Percentiles rank a stretch among this genome's conserved stretches.
Conservation (phyloP, 2,113 vertebrate genomes). For the Megaceryle torquata region DNA sequence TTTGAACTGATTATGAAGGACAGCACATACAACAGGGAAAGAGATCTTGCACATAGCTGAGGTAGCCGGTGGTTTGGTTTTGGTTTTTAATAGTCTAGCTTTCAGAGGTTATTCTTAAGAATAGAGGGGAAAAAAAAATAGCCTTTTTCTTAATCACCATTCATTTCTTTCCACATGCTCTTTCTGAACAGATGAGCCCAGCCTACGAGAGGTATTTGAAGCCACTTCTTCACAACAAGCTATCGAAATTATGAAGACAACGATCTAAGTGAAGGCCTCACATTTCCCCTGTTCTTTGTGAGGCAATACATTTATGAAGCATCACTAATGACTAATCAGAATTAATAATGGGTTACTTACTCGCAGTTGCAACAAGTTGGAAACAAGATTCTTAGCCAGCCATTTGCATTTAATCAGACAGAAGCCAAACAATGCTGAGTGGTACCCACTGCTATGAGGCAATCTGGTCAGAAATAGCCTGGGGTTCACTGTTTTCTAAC, state of each 20-base stretch:
- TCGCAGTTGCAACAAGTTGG: neutral
- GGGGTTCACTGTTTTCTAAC: neutral
- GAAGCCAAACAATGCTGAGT: neutral
- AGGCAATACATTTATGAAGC: neutral
- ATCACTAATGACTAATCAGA: slow-evolving; percentile 41
- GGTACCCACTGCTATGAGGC: neutral
- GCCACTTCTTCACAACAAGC: slow-evolving; percentile 70
- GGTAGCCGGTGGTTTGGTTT: neutral
- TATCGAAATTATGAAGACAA: slow-evolving; percentile 67
- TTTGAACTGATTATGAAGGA: neutral
- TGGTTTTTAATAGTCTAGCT: neutral
- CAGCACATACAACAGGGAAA: neutral
- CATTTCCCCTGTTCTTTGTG: neutral
- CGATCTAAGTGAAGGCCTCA: neutral
- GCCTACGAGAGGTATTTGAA: slow-evolving; percentile 77
- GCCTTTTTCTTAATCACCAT: neutral
- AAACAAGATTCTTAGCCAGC: neutral
- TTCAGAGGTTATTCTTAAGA: neutral
- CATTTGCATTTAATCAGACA: slow-evolving; percentile 6
- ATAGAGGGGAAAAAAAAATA: neutral
- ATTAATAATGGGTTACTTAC: slow-evolving; percentile 38
- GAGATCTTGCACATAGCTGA: neutral
- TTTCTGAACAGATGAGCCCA: slow-evolving; percentile 67
- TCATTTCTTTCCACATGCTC: slow-evolving; percentile 19
- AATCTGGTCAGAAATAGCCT: neutral